A percentile compares a stretch with the other conserved stretches of the same genome.
Evolutionary conservation across 2,113 vertebrate genomes (phyloP).

Genomic region (Rhadina sibilatrix): DNA sequence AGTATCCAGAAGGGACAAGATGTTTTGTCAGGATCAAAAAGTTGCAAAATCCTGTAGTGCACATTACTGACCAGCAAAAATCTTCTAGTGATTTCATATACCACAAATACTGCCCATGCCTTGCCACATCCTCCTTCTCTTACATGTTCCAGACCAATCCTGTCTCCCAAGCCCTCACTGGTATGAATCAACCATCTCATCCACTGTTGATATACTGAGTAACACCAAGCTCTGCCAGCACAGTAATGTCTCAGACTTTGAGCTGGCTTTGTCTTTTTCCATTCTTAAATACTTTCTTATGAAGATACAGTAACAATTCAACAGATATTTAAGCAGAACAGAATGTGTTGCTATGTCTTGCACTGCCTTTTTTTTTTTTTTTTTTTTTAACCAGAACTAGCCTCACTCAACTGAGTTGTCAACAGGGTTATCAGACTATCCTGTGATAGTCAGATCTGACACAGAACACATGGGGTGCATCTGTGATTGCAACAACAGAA

Average conservation of each 20-base stretch:
- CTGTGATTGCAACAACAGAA: background rate
- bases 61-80: background rate
- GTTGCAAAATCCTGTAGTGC: background rate
- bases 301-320: background rate
- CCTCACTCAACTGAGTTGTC: background rate
- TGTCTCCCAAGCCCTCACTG: background rate
- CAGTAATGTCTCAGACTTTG: background rate
- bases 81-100: background rate
- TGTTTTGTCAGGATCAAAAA: background rate
- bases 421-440: background rate
- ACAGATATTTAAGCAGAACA: background rate
- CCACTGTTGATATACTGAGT: background rate
- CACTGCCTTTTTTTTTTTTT: background rate
- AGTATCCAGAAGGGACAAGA: background rate
- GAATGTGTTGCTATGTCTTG: background rate
- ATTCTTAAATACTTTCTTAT: background rate
- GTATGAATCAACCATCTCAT: background rate
- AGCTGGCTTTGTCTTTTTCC: background rate
- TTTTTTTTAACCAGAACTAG: background rate
- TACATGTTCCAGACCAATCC: background rate
- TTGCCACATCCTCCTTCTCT: background rate
- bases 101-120: background rate
- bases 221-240: background rate
- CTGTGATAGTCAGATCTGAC: background rate
- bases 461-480: background rate